Percentiles rank a stretch among this genome's conserved stretches.
Conservation (phyloP, 2,113 vertebrate genomes). For the Sinocyclocheilus anshuiensis region DNA sequence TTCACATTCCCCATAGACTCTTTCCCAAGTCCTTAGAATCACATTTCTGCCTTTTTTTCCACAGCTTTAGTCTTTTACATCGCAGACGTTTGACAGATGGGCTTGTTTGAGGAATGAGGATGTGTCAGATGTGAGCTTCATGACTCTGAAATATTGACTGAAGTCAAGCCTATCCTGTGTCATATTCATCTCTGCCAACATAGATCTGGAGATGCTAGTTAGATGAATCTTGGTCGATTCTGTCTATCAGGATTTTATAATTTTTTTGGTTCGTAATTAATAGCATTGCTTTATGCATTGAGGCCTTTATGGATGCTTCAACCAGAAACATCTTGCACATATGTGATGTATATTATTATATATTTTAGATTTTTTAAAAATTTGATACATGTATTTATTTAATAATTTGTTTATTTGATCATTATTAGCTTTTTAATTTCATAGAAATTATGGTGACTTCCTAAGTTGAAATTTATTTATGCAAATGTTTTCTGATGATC, state of each 20-base stretch:
- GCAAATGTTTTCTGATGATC: no score
- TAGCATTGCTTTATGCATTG: no score
- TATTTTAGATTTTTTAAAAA: no score
- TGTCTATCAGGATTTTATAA: no score
- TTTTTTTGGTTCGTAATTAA: no score
- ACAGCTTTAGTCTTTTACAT: constrained; percentile 33
- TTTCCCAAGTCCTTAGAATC: constrained; percentile 30
- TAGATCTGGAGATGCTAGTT: constrained; percentile 15
- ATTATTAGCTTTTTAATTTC: not conserved
- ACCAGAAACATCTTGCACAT: no score
- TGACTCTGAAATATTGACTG: constrained; percentile 58
- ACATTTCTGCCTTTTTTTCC: constrained; percentile 44
- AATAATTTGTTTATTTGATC: no score
- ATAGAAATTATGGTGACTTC: no score
- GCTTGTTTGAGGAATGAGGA: constrained; percentile 40
- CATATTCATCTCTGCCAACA: constrained; percentile 42
- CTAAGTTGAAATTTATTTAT: no score
- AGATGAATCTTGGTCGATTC: constrained; percentile 7
- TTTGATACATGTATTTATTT: no score
- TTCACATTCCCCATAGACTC: constrained; percentile 31
- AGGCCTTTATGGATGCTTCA: no score
- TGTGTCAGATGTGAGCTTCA: constrained; percentile 40
- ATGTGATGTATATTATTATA: no score
- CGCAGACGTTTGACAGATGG: constrained; percentile 49
- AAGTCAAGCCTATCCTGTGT: constrained; percentile 27